Base-by-base conservation (phyloP, 2,113 vertebrate genomes). In the Heliornis fulica region DNA sequence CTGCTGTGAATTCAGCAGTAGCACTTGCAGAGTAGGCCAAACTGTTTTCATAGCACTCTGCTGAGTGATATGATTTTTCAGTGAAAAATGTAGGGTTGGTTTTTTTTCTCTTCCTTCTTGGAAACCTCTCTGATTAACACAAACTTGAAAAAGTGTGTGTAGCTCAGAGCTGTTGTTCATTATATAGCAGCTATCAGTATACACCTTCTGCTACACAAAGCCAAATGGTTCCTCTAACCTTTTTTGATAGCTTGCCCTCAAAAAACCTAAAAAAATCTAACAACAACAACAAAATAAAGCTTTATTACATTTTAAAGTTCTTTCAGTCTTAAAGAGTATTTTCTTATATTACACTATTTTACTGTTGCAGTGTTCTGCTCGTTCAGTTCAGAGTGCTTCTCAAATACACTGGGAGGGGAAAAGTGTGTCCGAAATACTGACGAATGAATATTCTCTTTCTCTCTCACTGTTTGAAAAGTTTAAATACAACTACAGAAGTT, bases 391-490 rank as follows among this genome's bases (percentile, higher is more conserved):
- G 54, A 94, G 70, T 46, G 78, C 48, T 91, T 93, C 87, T 95
- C n/a, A 97, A 97, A 97, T 96, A 92, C 93, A 97, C 54, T 95
- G 91, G 34, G 72, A 50, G 21, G 86, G 56, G 2, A 2, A 3
- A 76, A 48, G 40, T 28, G 85, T 89, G 76, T 83, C 26, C 31
- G 56, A 45, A 71, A 71, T 83, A 80, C 26, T 92, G 19, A 61
- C 40, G 48, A 93, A 60, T 59, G 70, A 36, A 8, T 69, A 32
- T 29, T 71, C 29, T 89, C 28, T 66, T 92, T 69, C 48, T 76
- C 28, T 78, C 21, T n/a, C 76, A 25, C 71, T 36, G 69, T 72
- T 38, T 57, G 22, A 40, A 90, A 83, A 32, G 38, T 87, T 91
- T 80, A 53, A 81, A 38, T 63, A 36, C 31, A 94, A 89, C n/a